These are phyloP conservation scores for Cantharis rufa DNA, from an alignment of 2,888 invertebrate genomes.

Conservation along the genomic window DNA sequence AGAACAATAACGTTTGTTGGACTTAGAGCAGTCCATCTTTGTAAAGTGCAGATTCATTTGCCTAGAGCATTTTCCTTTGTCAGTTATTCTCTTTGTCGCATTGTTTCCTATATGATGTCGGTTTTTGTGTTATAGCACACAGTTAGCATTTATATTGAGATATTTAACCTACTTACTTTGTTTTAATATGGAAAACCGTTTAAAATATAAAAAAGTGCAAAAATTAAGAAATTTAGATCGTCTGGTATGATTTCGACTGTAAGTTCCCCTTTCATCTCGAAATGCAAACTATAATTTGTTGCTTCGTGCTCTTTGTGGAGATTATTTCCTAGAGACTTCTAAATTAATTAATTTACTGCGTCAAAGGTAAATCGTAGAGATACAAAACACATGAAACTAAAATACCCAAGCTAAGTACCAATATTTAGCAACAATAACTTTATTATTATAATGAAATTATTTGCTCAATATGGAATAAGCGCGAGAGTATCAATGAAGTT, in stretches of 20 bases:
- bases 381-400: background rate
- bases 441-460: background rate
- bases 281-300: background rate
- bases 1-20: background rate
- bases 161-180: slow-evolving; percentile 5
- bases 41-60: slow-evolving; percentile 4
- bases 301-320: background rate
- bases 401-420: background rate
- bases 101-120: slow-evolving; percentile 20
- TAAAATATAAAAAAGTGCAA: background rate
- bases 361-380: background rate
- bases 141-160: slow-evolving; percentile 11
- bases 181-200: background rate
- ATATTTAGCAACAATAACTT: background rate
- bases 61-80: slow-evolving; percentile 26
- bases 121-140: slow-evolving; percentile 10
- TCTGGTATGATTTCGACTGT: background rate
- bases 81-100: slow-evolving; percentile 23
- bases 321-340: background rate
- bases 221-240: background rate
- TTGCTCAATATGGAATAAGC: background rate
- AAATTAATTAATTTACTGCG: background rate
- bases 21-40: slow-evolving; percentile 4
- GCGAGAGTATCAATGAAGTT: background rate
- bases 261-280: background rate